Evolutionary conservation across 2,888 invertebrate species (phyloP).

Genomic region (Ceriagrion tenellum): DNA sequence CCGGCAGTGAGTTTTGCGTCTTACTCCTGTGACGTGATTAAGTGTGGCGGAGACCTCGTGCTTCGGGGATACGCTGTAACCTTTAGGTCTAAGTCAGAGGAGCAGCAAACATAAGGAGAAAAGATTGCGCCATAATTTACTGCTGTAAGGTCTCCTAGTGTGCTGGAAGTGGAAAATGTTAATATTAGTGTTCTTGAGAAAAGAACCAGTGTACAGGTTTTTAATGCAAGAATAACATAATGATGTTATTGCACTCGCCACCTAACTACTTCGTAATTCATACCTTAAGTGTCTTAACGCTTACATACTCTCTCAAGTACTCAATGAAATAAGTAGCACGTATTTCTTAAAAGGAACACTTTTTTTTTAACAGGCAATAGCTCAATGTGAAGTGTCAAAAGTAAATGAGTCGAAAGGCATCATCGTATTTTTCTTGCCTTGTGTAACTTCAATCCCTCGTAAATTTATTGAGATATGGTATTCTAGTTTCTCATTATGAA

Average conservation of each 20-base stretch:
- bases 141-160: background rate
- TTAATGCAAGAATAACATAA: background rate
- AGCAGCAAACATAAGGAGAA: conserved; percentile 44
- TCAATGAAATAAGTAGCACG: no score
- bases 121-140: conserved; percentile 30
- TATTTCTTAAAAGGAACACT: no score
- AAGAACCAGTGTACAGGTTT: background rate
- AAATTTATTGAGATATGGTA: no score
- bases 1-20: conserved; percentile 67
- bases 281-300: no score
- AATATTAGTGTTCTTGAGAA: background rate
- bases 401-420: no score
- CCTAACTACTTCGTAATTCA: background rate
- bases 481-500: no score
- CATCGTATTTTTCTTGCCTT: no score
- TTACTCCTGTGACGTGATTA: conserved; percentile 63
- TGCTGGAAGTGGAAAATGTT: conserved; percentile 13
- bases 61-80: conserved; percentile 58
- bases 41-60: conserved; percentile 43
- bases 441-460: no score
- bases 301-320: no score
- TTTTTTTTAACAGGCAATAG: no score
- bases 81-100: conserved; percentile 44
- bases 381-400: no score
- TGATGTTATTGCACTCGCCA: background rate